These are phyloP conservation scores for Trematomus bernacchii DNA, from an alignment of 2,797 vertebrate genomes.

Conservation along the genomic window DNA sequence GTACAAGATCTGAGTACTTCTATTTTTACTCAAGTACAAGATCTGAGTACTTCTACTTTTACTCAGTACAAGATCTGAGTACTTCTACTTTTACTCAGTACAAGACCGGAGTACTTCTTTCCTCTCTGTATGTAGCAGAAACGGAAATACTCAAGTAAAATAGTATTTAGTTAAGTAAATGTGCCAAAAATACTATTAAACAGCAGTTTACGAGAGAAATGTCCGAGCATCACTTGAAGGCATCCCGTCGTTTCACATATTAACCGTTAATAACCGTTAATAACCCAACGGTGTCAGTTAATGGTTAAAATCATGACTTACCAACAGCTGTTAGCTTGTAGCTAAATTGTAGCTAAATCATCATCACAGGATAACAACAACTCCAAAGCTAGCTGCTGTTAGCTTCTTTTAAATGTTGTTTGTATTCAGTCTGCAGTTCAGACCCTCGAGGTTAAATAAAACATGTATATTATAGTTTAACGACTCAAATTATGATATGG, in stretches of 20 bases:
- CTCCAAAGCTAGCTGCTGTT: constrained; percentile 6
- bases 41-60: no score
- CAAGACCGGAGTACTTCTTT: no score
- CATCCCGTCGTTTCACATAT: accelerated
- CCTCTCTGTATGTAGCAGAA: no score
- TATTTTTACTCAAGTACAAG: no score
- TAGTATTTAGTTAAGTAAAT: no score
- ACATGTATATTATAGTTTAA: accelerated
- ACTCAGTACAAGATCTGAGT: no score
- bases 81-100: no score
- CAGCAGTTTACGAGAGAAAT: background rate
- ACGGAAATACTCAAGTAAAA: no score
- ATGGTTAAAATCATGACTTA: constrained; percentile 10
- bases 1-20: no score
- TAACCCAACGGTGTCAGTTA: accelerated
- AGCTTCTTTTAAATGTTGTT: background rate
- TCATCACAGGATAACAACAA: background rate
- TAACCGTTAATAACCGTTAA: background rate
- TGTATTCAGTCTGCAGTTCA: accelerated
- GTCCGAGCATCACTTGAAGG: constrained; percentile 15
- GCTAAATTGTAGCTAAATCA: background rate
- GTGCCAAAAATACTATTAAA: no score
- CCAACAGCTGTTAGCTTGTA: constrained; percentile 23
- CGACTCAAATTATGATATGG: accelerated
- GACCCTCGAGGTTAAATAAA: accelerated